Evolutionary conservation across 2,797 vertebrate genomes (phyloP).

Genomic region (Thripadectes ignobilis): DNA sequence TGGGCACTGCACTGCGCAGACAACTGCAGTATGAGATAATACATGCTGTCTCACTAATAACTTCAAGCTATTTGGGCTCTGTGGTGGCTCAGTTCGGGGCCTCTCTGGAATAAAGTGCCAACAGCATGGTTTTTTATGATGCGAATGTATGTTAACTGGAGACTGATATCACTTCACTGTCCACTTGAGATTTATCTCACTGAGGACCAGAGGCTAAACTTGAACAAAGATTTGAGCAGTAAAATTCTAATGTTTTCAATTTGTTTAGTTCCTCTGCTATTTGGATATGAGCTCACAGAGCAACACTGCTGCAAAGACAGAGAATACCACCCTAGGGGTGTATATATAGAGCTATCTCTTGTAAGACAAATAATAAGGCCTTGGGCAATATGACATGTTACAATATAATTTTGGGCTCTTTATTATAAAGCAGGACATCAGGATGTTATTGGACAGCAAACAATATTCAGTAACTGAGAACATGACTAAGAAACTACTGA

Average conservation of each 20-base stretch:
- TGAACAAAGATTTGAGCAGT: slow-evolving; percentile 47
- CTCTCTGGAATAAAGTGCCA: slow-evolving; percentile 69
- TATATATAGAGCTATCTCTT: slow-evolving; percentile 52
- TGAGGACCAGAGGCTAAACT: slow-evolving; percentile 39
- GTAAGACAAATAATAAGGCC: slow-evolving; percentile 44
- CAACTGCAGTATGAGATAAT: slow-evolving; percentile 56
- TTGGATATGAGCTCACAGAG: slow-evolving; percentile 12
- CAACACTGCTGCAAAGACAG: neutral
- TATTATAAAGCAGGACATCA: slow-evolving; percentile 8
- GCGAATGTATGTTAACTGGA: slow-evolving; percentile 28
- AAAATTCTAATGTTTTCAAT: slow-evolving; percentile 52
- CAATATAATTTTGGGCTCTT: neutral
- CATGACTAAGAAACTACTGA: neutral
- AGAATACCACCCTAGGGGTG: slow-evolving; percentile 69
- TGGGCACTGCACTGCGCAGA: slow-evolving; percentile 15
- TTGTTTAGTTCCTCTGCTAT: slow-evolving; percentile 53
- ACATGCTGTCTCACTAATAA: slow-evolving; percentile 64
- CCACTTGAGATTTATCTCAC: slow-evolving; percentile 53
- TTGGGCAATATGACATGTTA: neutral
- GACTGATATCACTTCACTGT: slow-evolving; percentile 43
- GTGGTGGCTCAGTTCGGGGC: slow-evolving; percentile 29
- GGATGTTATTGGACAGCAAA: slow-evolving; percentile 21
- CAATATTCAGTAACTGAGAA: neutral
- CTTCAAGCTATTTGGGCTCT: slow-evolving; percentile 52
- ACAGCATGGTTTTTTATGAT: slow-evolving; percentile 54